Conservation (phyloP, 2,888 invertebrate species). For the Tetrapedia diversipes region DNA sequence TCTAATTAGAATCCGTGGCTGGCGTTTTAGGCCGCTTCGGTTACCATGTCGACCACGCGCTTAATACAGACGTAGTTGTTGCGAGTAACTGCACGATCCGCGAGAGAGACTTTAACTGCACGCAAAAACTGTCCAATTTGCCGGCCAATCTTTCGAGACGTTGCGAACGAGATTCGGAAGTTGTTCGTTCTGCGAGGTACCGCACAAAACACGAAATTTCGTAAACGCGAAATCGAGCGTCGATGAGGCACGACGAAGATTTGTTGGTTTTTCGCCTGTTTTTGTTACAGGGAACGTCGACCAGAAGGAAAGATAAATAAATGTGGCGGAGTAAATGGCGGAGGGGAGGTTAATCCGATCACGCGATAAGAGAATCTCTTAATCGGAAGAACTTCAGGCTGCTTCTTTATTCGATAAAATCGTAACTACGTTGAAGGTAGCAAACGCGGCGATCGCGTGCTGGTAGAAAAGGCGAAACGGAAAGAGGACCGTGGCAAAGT, state of each 20-base stretch:
- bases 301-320: background rate
- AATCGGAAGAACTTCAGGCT: background rate
- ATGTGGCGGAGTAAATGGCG: background rate
- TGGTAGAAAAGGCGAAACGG: constrained; percentile 8
- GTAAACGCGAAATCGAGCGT: background rate
- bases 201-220: background rate
- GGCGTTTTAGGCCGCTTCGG: constrained; percentile 50
- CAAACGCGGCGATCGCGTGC: constrained; percentile 44
- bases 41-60: constrained; percentile 43
- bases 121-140: background rate
- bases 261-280: too few relatives aligned
- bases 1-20: constrained; percentile 59
- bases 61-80: constrained; percentile 56
- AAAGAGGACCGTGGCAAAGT: background rate
- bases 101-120: constrained; percentile 19
- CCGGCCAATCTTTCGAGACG: background rate
- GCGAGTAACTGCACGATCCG: constrained; percentile 33
- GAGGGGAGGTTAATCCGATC: background rate
- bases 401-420: background rate
- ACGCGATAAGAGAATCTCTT: constrained; percentile 30
- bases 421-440: background rate
- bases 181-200: background rate
- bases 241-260: background rate
- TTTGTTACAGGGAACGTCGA: too few relatives aligned
- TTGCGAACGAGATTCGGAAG: background rate